These are phyloP conservation scores for Carposina sasakii DNA, from an alignment of 1,140 invertebrate genomes.

Conservation along the genomic window DNA sequence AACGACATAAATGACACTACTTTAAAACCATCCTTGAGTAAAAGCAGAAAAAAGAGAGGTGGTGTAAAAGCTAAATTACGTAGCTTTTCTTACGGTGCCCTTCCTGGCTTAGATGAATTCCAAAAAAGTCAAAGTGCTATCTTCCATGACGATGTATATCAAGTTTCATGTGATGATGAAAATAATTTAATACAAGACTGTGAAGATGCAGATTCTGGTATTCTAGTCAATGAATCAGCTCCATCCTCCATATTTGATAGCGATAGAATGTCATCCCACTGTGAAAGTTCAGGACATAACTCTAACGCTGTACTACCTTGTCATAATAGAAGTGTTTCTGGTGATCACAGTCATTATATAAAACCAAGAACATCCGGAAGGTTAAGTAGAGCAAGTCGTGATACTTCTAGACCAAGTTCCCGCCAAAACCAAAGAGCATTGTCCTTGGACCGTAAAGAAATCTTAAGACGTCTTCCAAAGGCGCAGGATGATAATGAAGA, in stretches of 20 bases:
- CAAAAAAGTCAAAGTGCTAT: constrained; percentile 76
- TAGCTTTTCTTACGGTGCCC: constrained; percentile 83
- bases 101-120: constrained; percentile 82
- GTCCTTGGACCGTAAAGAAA: constrained; percentile 71
- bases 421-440: constrained; percentile 66
- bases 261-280: constrained; percentile 72
- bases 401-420: constrained; percentile 44
- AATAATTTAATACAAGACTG: constrained; percentile 73
- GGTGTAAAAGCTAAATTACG: constrained; percentile 76
- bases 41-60: constrained; percentile 59
- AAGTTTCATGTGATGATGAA: constrained; percentile 74
- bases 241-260: constrained; percentile 79
- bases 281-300: constrained; percentile 73
- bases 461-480: constrained; percentile 66
- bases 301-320: constrained; percentile 49
- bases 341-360: constrained; percentile 62
- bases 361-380: constrained; percentile 49
- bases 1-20: constrained; percentile 38
- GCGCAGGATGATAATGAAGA: constrained; percentile 50
- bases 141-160: constrained; percentile 71
- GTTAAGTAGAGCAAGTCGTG: constrained; percentile 53
- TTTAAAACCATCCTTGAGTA: constrained; percentile 49
- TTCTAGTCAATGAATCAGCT: constrained; percentile 81
- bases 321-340: constrained; percentile 64
- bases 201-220: constrained; percentile 84